phyloP scores from a whole-genome alignment of 1,140 invertebrate genomes.

The Lordiphosa stackelbergi region DNA sequence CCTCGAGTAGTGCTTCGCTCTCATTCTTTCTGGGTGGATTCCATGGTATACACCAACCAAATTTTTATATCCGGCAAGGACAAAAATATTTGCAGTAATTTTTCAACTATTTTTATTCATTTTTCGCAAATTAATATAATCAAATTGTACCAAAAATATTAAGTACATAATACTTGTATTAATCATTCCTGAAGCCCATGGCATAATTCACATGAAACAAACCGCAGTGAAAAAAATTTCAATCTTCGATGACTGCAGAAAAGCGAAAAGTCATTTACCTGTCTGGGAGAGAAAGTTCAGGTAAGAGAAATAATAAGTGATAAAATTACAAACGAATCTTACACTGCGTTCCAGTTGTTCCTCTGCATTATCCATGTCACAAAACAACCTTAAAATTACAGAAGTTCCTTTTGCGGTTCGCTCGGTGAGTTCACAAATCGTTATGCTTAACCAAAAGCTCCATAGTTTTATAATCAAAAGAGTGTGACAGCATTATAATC shows the following conservation, averaged over 20 bases:
- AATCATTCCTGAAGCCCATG: constrained; percentile 45
- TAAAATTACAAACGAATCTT: neutral
- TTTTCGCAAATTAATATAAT: constrained; percentile 30
- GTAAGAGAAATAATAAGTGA: neutral
- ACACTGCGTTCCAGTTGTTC: constrained; percentile 22
- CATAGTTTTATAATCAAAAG: constrained; percentile 24
- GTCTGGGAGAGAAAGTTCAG: neutral
- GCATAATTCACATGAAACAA: constrained; percentile 37
- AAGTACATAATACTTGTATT: constrained; percentile 35
- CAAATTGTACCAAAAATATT: constrained; percentile 51
- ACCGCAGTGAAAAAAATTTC: constrained; percentile 24
- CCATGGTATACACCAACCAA: too few relatives aligned
- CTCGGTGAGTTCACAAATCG: constrained; percentile 30
- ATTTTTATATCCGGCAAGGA: too few relatives aligned
- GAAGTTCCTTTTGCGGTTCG: constrained; percentile 21
- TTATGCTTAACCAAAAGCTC: constrained; percentile 46
- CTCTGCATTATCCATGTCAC: neutral
- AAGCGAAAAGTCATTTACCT: constrained; percentile 36
- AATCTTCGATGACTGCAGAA: constrained; percentile 35
- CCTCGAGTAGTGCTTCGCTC: too few relatives aligned
- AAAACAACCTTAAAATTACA: constrained; percentile 21
- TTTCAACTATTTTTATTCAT: neutral
- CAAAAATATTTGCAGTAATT: too few relatives aligned
- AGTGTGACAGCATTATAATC: constrained; percentile 4
- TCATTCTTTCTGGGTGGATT: too few relatives aligned